Base-by-base conservation (phyloP, 1,140 invertebrate genomes). In the Halesus radiatus region DNA sequence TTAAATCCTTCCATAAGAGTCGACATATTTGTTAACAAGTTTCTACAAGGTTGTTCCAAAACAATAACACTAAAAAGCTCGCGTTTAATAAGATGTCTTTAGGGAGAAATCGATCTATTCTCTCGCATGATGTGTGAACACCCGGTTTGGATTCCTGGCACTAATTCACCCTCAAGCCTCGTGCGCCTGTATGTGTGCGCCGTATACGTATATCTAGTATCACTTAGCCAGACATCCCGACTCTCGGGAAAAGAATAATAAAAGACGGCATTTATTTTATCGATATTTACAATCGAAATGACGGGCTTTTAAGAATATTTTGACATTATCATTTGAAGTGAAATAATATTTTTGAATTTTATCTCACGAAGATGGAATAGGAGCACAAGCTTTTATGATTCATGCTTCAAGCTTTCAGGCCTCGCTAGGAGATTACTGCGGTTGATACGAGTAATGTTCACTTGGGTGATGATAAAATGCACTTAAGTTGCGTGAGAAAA, bases 281-380 rank as follows among this genome's bases (percentile, higher is more conserved):
- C 78, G 58, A 75, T 75, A 75, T 75, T 73, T 74, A 74, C 54
- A 75, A 80, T 80, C 78, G 70, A 62, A 80, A 56, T 23, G 60
- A 60, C 78, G 45, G 78, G 53, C 78, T 74, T 64, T 75, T 80
- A 64, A 74, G 72, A 80, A 80, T 80, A 80, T 80, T 80, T 80
- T 80, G 79, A 80, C 79, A 80, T 80, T 80, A 80, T 80, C 79
- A 68, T 76, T 80, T 80, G 78, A 80, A 80, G 45, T 74, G 70
- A 75, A 80, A 74, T 75, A 80, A 80, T 80, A 80, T 78, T 78
- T 78, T 78, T 56, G 22, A 78, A 78, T 76, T 70, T 78, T 56
- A 78, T 70, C 76, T 68, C 8, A 10, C n/a, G 20, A n/a, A 58
- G 64, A 78, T 66, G 62, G 37, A 62, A 77, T 78, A 72, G 68